A percentile compares a stretch with the other conserved stretches of the same genome.
phyloP scores from a whole-genome alignment of 2,888 invertebrate species.

The Papilio gigon region DNA sequence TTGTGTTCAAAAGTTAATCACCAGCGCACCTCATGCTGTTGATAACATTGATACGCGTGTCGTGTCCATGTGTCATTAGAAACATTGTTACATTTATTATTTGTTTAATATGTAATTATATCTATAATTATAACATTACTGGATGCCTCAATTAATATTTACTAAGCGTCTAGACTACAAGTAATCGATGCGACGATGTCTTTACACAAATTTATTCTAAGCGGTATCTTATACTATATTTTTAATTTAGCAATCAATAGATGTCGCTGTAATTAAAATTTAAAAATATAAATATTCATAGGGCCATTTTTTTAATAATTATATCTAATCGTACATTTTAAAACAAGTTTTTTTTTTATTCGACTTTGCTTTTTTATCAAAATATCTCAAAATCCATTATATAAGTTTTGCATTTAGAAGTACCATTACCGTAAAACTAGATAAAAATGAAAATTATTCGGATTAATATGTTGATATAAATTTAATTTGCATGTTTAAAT shows the following conservation, averaged over 20 bases:
- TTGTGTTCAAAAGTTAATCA: neutral
- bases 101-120: neutral
- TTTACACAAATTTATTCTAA: neutral
- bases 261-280: neutral
- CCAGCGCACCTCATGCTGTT: neutral
- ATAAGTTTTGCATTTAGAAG: neutral
- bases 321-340: neutral
- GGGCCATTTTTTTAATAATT: neutral
- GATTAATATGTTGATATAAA: conserved; percentile 1
- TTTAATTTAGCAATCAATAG: neutral
- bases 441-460: conserved; percentile 6
- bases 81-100: conserved; percentile 3
- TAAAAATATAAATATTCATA: neutral
- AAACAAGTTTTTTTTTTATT: neutral
- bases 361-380: neutral
- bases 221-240: too few species aligned
- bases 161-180: neutral
- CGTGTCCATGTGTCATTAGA: neutral
- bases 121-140: neutral
- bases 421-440: neutral
- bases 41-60: neutral
- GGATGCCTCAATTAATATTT: neutral
- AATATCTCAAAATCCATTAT: neutral
- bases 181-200: neutral
- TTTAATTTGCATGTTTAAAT: conserved; percentile 1